Percentiles rank a stretch among this genome's conserved stretches.
phyloP scores from a whole-genome alignment of 2,797 vertebrate genomes.

The Micrastur ruficollis region DNA sequence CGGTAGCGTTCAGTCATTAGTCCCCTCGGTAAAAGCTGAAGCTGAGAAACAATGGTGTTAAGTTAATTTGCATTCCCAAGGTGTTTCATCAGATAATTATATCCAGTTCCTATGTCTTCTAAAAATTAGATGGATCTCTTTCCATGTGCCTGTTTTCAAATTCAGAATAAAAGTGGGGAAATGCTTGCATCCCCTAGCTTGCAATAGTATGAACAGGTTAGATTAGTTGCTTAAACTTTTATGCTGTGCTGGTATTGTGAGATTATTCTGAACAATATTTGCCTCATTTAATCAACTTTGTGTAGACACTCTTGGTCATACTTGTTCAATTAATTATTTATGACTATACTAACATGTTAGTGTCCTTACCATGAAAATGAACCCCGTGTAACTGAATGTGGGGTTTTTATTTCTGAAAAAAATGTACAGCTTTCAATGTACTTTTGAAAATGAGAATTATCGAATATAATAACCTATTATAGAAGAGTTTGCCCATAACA shows the following conservation, averaged over 20 bases:
- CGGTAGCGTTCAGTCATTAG: background rate
- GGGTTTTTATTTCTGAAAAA: fast-evolving
- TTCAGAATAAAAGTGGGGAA: background rate
- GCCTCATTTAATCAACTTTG: background rate
- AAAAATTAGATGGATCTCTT: background rate
- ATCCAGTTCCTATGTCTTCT: background rate
- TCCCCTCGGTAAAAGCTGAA: background rate
- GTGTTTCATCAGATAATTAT: background rate
- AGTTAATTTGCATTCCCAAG: background rate
- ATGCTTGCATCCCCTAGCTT: background rate
- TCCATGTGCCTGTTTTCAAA: background rate
- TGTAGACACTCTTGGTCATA: background rate
- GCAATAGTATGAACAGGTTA: background rate
- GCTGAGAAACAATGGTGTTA: background rate
- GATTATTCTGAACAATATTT: background rate
- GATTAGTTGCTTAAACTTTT: background rate
- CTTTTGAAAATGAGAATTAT: background rate
- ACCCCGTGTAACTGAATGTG: background rate
- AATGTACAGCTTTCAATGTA: background rate
- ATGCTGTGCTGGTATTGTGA: background rate
- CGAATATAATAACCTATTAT: background rate
- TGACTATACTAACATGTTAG: background rate
- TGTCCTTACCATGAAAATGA: background rate
- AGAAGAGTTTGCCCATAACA: background rate
- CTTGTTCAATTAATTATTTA: background rate